These are phyloP conservation scores for Exaiptasia diaphana DNA, from an alignment of 64 coral and sea anemone genomes.

Conservation along the genomic window DNA sequence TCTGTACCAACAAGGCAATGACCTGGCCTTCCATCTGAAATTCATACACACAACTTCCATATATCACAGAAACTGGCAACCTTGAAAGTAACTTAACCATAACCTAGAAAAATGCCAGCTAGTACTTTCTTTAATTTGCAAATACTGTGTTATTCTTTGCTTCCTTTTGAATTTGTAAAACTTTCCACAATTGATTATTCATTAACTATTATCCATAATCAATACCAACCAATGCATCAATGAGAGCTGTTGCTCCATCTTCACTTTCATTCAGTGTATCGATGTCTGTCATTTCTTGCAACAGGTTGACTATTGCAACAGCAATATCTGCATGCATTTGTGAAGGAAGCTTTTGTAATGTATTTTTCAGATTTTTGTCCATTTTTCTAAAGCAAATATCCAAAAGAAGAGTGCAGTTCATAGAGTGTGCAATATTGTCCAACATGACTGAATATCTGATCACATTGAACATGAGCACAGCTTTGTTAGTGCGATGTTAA, in stretches of 20 bases:
- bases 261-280: constrained; percentile 92
- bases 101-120: neutral
- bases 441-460: too few species aligned
- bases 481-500: too few species aligned
- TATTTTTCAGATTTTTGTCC: too few species aligned
- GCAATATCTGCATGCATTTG: constrained; percentile 63
- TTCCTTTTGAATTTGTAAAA: too few species aligned
- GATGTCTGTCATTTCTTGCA: constrained; percentile 95
- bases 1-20: constrained; percentile 91
- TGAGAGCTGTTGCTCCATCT: constrained; percentile 76
- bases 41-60: too few species aligned
- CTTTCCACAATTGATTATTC: too few species aligned
- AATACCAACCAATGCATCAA: constrained; percentile 76
- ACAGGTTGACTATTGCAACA: constrained; percentile 66
- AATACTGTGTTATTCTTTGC: neutral
- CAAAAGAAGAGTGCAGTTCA: too few species aligned
- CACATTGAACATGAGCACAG: too few species aligned
- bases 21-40: constrained; percentile 87
- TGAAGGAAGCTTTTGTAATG: neutral
- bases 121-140: neutral
- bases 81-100: neutral
- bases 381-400: too few species aligned
- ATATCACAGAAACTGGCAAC: too few species aligned
- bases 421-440: too few species aligned
- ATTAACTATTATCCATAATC: too few species aligned